Base-by-base conservation (phyloP, 2,888 invertebrate genomes). In the Colletes collaris region DNA sequence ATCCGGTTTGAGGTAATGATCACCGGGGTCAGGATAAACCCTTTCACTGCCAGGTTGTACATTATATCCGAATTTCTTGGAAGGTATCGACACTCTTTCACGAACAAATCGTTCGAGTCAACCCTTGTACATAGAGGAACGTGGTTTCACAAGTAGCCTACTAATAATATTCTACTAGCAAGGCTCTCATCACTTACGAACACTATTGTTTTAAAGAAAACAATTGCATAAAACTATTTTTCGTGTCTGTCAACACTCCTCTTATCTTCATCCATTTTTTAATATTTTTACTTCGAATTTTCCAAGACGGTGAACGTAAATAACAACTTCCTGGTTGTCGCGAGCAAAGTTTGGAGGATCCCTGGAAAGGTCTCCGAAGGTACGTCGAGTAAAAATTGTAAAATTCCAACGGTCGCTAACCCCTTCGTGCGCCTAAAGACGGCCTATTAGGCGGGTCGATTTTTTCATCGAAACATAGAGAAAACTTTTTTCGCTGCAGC, bases 391-490 rank as follows among this genome's bases (percentile, higher is more conserved):
- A 69, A 72, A 76, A 70, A 50, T 59, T 16, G n/a, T 0, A 53
- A 58, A 46, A 69, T 59, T 44, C 55, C 56, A 52, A 53, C 68
- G 63, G 56, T 50, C 62, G 52, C 19, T 53, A 79, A 77, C 81
- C 73, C 70, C 64, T 73, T 44, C 55, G 63, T 52, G 8, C 52
- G n/a, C 11, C 16, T 60, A 64, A 77, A 63, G 75, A 75, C 79
- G 76, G 86, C 65, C 85, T 82, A 84, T 88, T 83, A 81, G 83
- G 58, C 58, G 77, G 86, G 81, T 78, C 78, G 70, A 84, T 80
- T 68, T 77, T 81, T 81, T 77, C 68, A 40, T 52, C 56, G 35
- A 62, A 27, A 8, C 56, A 2, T 10, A 46, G 19, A 40, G 27
- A 37, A 55, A 19, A 63, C 7, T 84, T 87, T 87, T 86, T 78